phyloP scores from a whole-genome alignment of 1,140 invertebrate genomes.

The Drosophila pseudoobscura region DNA sequence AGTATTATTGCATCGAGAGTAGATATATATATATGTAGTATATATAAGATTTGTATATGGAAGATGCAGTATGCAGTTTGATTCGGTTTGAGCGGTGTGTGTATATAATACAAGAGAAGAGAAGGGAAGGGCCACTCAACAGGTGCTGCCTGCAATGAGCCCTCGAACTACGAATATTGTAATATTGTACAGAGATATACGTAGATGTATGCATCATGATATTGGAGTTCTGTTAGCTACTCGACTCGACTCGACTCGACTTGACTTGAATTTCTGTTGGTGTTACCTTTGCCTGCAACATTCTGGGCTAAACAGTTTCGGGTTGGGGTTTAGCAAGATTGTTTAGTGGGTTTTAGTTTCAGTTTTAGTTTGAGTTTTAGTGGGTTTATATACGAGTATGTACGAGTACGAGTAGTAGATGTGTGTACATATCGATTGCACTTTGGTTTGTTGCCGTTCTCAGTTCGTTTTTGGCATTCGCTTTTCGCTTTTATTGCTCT shows the following conservation, averaged over 20 bases:
- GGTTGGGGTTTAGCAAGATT: background rate
- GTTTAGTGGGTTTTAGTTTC: background rate
- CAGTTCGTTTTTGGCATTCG: constrained; percentile 16
- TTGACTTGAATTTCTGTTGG: constrained; percentile 8
- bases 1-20: constrained; percentile 5
- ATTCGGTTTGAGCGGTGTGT: constrained; percentile 27
- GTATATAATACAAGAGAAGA: constrained; percentile 42
- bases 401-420: constrained; percentile 13
- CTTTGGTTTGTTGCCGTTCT: constrained; percentile 75
- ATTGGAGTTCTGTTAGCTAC: constrained; percentile 18
- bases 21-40: constrained; percentile 17
- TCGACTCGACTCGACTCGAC: constrained; percentile 23
- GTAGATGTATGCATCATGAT: constrained; percentile 25
- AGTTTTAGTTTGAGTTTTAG: background rate
- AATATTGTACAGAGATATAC: background rate
- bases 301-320: too few species aligned
- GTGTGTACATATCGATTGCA: constrained; percentile 34
- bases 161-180: constrained; percentile 11
- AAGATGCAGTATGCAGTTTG: constrained; percentile 8
- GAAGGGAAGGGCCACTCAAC: background rate
- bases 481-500: constrained; percentile 22
- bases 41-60: constrained; percentile 3
- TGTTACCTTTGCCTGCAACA: constrained; percentile 29
- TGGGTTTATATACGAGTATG: constrained; percentile 8
- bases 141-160: too few species aligned